phyloP scores from a whole-genome alignment of 2,797 vertebrate genomes.

The Esox masquinongy region DNA sequence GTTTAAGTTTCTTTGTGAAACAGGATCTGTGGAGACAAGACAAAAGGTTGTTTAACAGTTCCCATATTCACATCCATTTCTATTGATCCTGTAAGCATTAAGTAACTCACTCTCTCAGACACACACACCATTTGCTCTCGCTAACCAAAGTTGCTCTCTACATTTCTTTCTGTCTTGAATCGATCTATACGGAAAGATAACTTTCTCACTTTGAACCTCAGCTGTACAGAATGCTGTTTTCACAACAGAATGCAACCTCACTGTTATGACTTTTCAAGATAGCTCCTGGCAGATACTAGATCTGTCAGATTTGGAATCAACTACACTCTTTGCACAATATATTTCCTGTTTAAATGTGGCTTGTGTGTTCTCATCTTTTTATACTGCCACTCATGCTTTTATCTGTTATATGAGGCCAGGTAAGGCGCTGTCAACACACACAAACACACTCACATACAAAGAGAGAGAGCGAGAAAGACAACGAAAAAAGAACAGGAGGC shows the following conservation, averaged over 20 bases:
- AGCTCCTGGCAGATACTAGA: background rate
- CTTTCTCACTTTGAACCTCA: too few species aligned
- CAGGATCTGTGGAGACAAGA: conserved; percentile 62
- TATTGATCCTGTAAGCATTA: conserved; percentile 67
- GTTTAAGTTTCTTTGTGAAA: conserved; percentile 74
- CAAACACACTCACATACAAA: conserved; percentile 15
- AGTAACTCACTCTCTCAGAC: conserved; percentile 48
- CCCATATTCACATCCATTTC: conserved; percentile 67
- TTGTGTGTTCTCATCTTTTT: conserved; percentile 20
- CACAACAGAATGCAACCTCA: conserved; percentile 9
- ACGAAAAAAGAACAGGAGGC: background rate
- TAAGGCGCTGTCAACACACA: conserved; percentile 33
- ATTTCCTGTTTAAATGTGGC: conserved; percentile 41
- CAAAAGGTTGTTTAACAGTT: conserved; percentile 70
- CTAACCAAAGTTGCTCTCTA: conserved; percentile 20
- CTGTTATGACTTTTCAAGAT: background rate
- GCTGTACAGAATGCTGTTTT: too few species aligned
- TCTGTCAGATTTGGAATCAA: conserved; percentile 24
- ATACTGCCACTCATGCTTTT: conserved; percentile 44
- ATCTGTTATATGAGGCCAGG: conserved; percentile 40
- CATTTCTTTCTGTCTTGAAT: conserved; percentile 24
- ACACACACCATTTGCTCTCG: conserved; percentile 23
- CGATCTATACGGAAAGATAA: too few species aligned
- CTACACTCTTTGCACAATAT: conserved; percentile 40
- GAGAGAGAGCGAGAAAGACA: background rate